Base-by-base conservation (phyloP, 2,888 invertebrate genomes). In the Athrips mouffetella region DNA sequence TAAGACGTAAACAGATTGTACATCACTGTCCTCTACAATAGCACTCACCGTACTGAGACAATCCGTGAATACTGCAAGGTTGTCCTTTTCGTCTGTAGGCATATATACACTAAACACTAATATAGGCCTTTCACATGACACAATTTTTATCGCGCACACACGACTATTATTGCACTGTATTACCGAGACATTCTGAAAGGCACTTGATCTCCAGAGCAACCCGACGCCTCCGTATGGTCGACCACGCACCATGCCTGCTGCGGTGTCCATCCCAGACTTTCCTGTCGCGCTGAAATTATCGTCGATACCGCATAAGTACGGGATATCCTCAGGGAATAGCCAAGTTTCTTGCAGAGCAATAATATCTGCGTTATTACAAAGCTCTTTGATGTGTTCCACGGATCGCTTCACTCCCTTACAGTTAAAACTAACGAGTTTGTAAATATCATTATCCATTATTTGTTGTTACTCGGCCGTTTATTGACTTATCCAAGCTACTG, bases 401-500 rank as follows among this genome's bases (percentile, higher is more conserved):
- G 49, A 46, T 7, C 49, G 21, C 25, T 41, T 50, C 3, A 46
- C n/a, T 5, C 39, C 35, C 41, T 46, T 50, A 23, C 49, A 50
- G 7, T 50, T 50, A 46, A 46, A 46, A 20, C 27, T 42, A 6
- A 33, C 13, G 21, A 50, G 35, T 5, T 5, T 33, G 29, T 2
- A 18, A 37, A 3, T 35, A 23, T 20, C 18, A 18, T 25, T 46
- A 33, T 31, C 35, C 8, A 16, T 37, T 11, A 15, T 29, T 31
- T 27, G 13, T 33, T 23, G 6, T 13, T 8, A 37, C 15, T 16
- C 16, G 3, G 18, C 18, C 18, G 37, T 37, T 11, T 6, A 18
- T 4, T 15, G 16, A 16, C 6, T 5, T 37, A 3, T 16, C 37
- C 16, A 10, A 15, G 15, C 16, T 16, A 5, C 16, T 37, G n/a